Percentiles rank a stretch among this genome's conserved stretches.
Conservation (phyloP, 2,888 invertebrate genomes). For the Yponomeuta cagnagella region DNA sequence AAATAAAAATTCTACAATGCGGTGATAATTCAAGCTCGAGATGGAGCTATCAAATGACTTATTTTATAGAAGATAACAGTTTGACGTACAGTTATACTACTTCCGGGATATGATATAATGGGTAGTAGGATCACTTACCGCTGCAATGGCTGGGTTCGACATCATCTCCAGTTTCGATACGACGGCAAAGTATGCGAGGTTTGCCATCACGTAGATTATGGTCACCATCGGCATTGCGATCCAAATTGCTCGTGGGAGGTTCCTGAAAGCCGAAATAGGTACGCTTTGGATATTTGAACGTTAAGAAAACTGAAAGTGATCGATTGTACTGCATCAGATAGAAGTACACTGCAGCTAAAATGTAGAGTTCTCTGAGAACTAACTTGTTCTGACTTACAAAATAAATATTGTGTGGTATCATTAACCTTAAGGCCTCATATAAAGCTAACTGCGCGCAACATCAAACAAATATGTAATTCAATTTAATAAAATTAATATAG, state of each 20-base stretch:
- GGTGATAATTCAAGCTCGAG: too few relatives aligned
- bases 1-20: too few relatives aligned
- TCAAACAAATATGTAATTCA: too few relatives aligned
- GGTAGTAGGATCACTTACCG: constrained; percentile 70
- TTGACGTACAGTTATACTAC: too few relatives aligned
- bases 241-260: constrained; percentile 94
- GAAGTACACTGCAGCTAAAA: background rate
- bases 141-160: constrained; percentile 89
- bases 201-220: constrained; percentile 90
- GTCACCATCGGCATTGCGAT: constrained; percentile 95
- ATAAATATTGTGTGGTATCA: too few relatives aligned
- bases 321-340: background rate
- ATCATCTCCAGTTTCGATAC: constrained; percentile 88
- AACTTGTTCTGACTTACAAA: too few relatives aligned
- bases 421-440: too few relatives aligned
- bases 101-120: background rate
- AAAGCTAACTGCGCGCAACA: too few relatives aligned
- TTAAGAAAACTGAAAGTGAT: background rate
- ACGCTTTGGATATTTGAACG: background rate
- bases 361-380: too few relatives aligned
- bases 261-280: constrained; percentile 72
- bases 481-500: too few relatives aligned
- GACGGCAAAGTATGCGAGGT: constrained; percentile 93
- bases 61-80: too few relatives aligned
- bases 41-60: too few relatives aligned